Base-by-base conservation (phyloP, 1,140 invertebrate genomes). In the Brachionus asplanchnoidis region DNA sequence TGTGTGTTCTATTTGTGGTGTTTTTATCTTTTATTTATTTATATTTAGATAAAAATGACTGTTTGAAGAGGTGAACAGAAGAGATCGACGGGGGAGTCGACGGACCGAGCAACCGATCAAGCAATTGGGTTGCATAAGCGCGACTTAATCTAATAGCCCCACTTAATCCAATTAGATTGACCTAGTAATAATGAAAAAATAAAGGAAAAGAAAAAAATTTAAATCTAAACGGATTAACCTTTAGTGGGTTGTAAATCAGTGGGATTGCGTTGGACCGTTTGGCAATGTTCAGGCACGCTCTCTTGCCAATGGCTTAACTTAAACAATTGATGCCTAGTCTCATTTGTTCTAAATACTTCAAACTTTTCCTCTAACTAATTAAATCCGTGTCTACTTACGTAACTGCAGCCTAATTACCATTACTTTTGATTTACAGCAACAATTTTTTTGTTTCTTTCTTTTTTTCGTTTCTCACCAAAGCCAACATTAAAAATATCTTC, bases 141-240 rank as follows among this genome's bases (percentile, higher is more conserved):
- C 26, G 66, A 68, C 32, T 68, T 68, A 68, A 68, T 68, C 66
- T 68, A 68, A 68, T 68, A 68, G 32, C 26, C 17, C 32, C 28
- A 68, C 26, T 68, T 68, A 68, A 68, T 68, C 66, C 66, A 68
- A 68, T 68, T 68, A 68, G 66, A 68, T 68, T 68, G 66, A 68
- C 66, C 66, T 23, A 32, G 26, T 32, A 68, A 40, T 26, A 26
- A 26, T 23, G 12, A 66, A 17, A 53, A 53, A 60, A 60, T 20
- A 20, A 60, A 23, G 6, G 20, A 26, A 60, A 50, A 0, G 1
- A 7, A 53, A 53, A 53, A 60, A 60, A 20, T 60, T 60, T 60
- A 60, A 60, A 60, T 20, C 53, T 60, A 60, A 60, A 60, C 53
- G 53, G 53, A 60, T 60, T 60, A 60, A 60, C 53, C 53, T 60